Conservation (phyloP, 2,888 invertebrate genomes). For the Ophioninae sp. region DNA sequence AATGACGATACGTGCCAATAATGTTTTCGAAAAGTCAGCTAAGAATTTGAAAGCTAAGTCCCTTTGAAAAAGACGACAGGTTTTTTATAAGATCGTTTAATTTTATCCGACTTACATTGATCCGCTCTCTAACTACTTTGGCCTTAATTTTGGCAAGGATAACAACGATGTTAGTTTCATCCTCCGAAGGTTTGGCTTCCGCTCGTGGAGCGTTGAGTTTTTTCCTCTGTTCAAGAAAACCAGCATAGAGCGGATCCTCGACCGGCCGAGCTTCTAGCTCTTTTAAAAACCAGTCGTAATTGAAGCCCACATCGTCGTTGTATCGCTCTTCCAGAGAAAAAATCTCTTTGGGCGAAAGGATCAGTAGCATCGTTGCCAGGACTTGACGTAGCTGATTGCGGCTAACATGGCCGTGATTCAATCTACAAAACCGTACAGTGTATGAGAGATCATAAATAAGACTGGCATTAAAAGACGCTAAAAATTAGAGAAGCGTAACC, state of each 20-base stretch:
- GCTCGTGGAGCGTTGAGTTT: slow-evolving; percentile 77
- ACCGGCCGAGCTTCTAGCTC: slow-evolving; percentile 83
- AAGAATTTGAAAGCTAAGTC: no score
- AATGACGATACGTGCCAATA: not conserved
- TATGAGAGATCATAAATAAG: no score
- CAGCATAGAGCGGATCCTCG: slow-evolving; percentile 79
- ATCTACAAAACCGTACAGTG: slow-evolving; percentile 79
- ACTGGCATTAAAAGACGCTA: no score
- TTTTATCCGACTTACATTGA: slow-evolving; percentile 75
- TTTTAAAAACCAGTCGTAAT: slow-evolving; percentile 87
- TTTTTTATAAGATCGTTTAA: no score
- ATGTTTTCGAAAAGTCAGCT: not conserved
- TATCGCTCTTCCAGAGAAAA: slow-evolving; percentile 87
- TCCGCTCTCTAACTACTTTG: slow-evolving; percentile 86
- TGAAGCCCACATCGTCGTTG: slow-evolving; percentile 89
- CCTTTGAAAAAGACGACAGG: no score
- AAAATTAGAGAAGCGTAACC: no score
- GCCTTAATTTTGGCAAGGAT: slow-evolving; percentile 89
- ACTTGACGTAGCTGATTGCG: slow-evolving; percentile 87
- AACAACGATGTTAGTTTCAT: slow-evolving; percentile 86
- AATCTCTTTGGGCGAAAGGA: slow-evolving; percentile 86
- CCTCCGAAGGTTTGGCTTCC: slow-evolving; percentile 73
- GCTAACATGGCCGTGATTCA: slow-evolving; percentile 88
- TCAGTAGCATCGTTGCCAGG: slow-evolving; percentile 86
- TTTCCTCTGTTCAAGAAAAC: slow-evolving; percentile 78